Evolutionary conservation across 2,113 vertebrate species (phyloP).

Genomic region (Channa argus): DNA sequence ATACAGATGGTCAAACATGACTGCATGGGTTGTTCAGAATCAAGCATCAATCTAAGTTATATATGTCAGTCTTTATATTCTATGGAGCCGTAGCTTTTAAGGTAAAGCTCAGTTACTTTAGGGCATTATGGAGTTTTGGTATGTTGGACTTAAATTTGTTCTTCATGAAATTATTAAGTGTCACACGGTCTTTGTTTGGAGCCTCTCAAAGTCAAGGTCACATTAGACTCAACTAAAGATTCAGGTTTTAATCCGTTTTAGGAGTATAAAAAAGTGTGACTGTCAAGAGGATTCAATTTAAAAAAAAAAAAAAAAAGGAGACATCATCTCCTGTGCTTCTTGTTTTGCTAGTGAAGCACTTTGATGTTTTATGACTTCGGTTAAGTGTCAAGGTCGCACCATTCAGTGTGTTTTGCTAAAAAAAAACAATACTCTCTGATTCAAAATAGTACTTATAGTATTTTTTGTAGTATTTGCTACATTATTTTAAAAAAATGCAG

Average conservation of each 20-base stretch:
- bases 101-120: constrained; percentile 28
- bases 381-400: constrained; percentile 30
- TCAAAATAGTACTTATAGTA: not conserved
- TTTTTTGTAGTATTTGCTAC: not conserved
- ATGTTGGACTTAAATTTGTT: constrained; percentile 34
- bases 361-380: constrained; percentile 28
- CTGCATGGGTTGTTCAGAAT: constrained; percentile 49
- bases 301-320: too few species aligned
- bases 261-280: constrained; percentile 43
- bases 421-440: not conserved
- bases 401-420: constrained; percentile 1
- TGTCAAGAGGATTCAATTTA: constrained; percentile 36
- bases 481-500: not conserved
- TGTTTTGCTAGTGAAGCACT: constrained; percentile 33
- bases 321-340: constrained; percentile 13
- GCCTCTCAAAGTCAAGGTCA: constrained; percentile 63
- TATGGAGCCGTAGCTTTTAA: constrained; percentile 18
- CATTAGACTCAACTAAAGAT: constrained; percentile 31
- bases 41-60: constrained; percentile 16
- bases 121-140: constrained; percentile 22
- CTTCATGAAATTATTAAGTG: constrained; percentile 47
- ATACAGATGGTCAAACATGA: constrained; percentile 53
- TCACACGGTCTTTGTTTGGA: constrained; percentile 60
- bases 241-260: constrained; percentile 65
- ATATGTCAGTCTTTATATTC: constrained; percentile 33